Evolutionary conservation across 2,113 vertebrate species (phyloP), one percentile per base, ranked within the genome.

Genomic region (Rhea americana): DNA sequence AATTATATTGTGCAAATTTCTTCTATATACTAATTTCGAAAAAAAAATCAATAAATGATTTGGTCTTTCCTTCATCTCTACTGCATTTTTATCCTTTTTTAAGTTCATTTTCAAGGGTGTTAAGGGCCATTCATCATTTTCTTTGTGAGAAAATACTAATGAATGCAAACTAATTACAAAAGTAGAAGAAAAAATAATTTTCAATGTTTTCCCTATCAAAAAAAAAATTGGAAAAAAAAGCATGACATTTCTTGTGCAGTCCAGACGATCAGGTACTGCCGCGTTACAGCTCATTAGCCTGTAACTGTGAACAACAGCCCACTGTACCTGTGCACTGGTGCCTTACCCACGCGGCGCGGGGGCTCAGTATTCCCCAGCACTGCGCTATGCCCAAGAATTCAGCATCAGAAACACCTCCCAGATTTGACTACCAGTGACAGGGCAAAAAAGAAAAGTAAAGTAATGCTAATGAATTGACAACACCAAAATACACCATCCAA

Each of bases 1-100:
- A 97, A 97, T 90, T 90, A 95, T 53, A 96, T 91, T 94, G 94
- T 86, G 93, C 82, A 83, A 91, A 96, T 95, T 96, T 79, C 53
- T 95, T 92, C 94, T 63, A 87, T 79, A 82, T 45, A 78, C 41
- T 94, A 85, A 89, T 94, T 94, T 91, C 79, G 88, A 81, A 85
- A n/a, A 71, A 66, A 82, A 76, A 65, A 41, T 21, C 53, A 65
- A 50, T 82, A 81, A 85, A 91, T 86, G 81, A 77, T 62, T 81
- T 73, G 25, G 5, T 35, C 75, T 13, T 80, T 41, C 37, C 50
- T 92, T 91, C 43, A 24, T 17, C 72, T 71, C 51, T 82, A 30
- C 20, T 88, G 51, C n/a, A 85, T 89, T 96, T 97, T 91, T 78
- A 80, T 87, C 76, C 93, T 92, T 78, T 48, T 92, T 96, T 92